A percentile compares a stretch with the other conserved stretches of the same genome.
These are phyloP conservation scores for Delphinus delphis DNA, from an alignment of 2,113 vertebrate species.

Conservation along the genomic window DNA sequence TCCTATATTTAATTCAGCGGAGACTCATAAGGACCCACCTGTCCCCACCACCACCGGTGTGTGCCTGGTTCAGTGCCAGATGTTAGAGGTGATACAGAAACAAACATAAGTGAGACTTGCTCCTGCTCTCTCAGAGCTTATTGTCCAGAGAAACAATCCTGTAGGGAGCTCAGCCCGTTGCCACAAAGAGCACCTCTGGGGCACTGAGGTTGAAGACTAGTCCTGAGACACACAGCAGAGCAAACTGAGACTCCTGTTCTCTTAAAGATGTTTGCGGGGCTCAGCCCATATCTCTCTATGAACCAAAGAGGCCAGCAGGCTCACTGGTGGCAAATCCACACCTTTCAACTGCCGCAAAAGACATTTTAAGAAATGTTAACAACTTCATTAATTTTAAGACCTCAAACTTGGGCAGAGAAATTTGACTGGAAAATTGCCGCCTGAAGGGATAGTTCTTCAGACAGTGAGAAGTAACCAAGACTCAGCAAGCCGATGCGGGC, in stretches of 20 bases:
- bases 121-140: background rate
- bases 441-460: constrained; percentile 51
- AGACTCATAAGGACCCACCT: background rate
- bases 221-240: background rate
- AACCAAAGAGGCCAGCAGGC: constrained; percentile 23
- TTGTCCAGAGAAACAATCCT: background rate
- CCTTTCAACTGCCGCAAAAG: constrained; percentile 56
- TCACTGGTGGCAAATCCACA: constrained; percentile 54
- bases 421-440: constrained; percentile 63
- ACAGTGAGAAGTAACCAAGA: background rate
- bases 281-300: background rate
- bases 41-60: background rate
- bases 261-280: background rate
- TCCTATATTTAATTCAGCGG: background rate
- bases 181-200: background rate
- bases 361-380: constrained; percentile 79
- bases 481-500: background rate
- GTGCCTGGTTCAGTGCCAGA: background rate
- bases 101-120: background rate
- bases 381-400: constrained; percentile 77
- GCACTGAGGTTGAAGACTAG: background rate
- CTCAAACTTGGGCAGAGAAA: constrained; percentile 60
- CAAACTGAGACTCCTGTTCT: background rate
- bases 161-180: background rate
- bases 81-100: background rate